Percentiles rank a stretch among this genome's conserved stretches.
Evolutionary conservation across 2,797 vertebrate genomes (phyloP).

Genomic region (Pseudochaenichthys georgianus): DNA sequence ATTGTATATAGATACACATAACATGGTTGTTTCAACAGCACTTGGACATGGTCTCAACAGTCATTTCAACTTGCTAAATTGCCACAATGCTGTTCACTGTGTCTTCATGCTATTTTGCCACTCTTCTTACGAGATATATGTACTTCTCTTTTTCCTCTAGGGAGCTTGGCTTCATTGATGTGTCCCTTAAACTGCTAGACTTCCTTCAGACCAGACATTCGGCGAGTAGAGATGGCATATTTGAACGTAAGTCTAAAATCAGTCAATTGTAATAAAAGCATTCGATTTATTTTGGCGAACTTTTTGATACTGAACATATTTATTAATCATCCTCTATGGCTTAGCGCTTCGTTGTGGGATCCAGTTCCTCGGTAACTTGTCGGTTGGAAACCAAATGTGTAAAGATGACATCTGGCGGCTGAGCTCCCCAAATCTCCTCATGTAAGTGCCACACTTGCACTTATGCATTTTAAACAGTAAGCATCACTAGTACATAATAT

Average conservation of each 20-base stretch:
- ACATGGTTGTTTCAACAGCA: neutral
- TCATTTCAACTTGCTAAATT: neutral
- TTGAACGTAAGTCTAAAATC: slow-evolving; percentile 73
- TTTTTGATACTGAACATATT: neutral
- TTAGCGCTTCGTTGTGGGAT: slow-evolving; percentile 86
- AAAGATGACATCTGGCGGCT: slow-evolving; percentile 86
- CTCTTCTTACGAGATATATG: no score
- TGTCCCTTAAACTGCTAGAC: slow-evolving; percentile 67
- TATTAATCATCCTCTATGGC: neutral
- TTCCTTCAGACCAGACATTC: slow-evolving; percentile 58
- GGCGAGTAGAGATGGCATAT: slow-evolving; percentile 44
- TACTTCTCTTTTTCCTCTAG: slow-evolving; percentile 44
- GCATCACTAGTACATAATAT: no score
- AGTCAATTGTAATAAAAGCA: neutral
- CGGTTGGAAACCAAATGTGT: slow-evolving; percentile 84
- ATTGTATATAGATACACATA: neutral
- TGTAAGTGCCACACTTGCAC: slow-evolving; percentile 69
- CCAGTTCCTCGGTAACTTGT: slow-evolving; percentile 88
- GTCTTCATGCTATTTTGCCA: no score
- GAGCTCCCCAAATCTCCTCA: slow-evolving; percentile 80
- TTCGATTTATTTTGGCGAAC: rapidly evolving
- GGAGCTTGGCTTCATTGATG: slow-evolving; percentile 78
- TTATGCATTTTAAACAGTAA: neutral
- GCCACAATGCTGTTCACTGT: no score
- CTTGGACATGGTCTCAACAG: neutral